phyloP scores from a whole-genome alignment of 1,140 invertebrate species.

The Euura saliciscinereae region DNA sequence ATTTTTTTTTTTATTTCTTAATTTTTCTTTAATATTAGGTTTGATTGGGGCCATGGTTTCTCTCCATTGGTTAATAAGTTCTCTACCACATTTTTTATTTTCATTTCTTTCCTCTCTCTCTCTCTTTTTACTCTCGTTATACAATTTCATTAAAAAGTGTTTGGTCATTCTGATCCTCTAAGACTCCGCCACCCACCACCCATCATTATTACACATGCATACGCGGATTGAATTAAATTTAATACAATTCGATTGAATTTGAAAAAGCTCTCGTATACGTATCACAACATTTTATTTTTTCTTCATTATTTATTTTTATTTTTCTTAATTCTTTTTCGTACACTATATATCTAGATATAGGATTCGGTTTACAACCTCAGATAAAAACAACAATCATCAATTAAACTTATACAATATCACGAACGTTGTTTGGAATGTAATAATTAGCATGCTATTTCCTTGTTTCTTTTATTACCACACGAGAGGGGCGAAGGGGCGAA shows the following conservation, averaged over 20 bases:
- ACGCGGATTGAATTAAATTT: neutral
- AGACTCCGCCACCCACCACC: neutral
- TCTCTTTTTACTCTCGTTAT: neutral
- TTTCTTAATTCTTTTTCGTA: too few species aligned
- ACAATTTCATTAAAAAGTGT: neutral
- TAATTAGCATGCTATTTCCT: neutral
- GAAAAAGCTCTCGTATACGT: constrained; percentile 2
- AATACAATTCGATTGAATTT: neutral
- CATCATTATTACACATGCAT: neutral
- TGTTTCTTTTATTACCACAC: neutral
- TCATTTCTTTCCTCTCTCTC: neutral
- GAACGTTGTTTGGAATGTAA: neutral
- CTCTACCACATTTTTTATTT: neutral
- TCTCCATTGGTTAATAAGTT: constrained; percentile 7
- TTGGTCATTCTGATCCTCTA: neutral
- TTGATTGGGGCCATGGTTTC: constrained; percentile 6
- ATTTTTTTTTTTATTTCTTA: neutral
- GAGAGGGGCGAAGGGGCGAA: neutral
- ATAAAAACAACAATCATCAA: constrained; percentile 4
- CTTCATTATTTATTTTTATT: too few species aligned
- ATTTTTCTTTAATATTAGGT: neutral
- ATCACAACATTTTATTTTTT: constrained; percentile 1
- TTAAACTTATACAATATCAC: neutral
- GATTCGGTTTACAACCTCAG: neutral
- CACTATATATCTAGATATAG: neutral